These are phyloP conservation scores for Meriones psammophilus DNA, from an alignment of 2,797 vertebrate genomes.

Conservation along the genomic window DNA sequence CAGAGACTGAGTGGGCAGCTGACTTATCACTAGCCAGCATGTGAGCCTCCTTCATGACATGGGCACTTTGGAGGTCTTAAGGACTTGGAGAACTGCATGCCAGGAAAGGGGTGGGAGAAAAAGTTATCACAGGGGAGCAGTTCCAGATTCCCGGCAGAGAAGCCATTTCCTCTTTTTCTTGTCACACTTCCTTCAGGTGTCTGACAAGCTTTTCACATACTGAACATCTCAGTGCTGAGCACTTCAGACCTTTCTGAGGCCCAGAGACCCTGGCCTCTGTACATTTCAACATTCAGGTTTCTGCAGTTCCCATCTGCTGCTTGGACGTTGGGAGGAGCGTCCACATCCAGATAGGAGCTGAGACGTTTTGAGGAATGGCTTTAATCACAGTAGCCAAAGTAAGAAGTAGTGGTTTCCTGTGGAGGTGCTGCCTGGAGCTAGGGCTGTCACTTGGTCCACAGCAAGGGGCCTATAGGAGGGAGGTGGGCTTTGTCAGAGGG, in stretches of 20 bases:
- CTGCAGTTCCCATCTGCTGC: background rate
- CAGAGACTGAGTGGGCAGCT: background rate
- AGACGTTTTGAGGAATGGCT: background rate
- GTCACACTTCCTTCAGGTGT: constrained; percentile 42
- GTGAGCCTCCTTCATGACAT: background rate
- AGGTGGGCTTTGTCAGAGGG: background rate
- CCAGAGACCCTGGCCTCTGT: background rate
- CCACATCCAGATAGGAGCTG: background rate
- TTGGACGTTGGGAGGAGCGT: background rate
- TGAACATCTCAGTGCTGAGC: background rate
- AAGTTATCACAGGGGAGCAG: background rate
- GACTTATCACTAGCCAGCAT: background rate
- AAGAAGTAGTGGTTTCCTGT: constrained; percentile 5
- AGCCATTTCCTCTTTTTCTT: constrained; percentile 55
- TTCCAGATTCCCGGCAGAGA: constrained; percentile 19
- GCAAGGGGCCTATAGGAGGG: background rate
- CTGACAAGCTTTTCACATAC: background rate
- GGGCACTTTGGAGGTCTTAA: background rate
- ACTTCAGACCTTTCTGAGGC: background rate
- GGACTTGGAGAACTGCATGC: background rate
- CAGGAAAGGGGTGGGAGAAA: background rate
- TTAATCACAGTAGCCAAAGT: background rate
- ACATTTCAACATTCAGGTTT: background rate
- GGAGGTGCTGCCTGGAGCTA: background rate
- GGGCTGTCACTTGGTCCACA: background rate